Evolutionary conservation across 2,113 vertebrate genomes (phyloP), one percentile per base, ranked within the genome.

Genomic region (Podocnemis expansa): DNA sequence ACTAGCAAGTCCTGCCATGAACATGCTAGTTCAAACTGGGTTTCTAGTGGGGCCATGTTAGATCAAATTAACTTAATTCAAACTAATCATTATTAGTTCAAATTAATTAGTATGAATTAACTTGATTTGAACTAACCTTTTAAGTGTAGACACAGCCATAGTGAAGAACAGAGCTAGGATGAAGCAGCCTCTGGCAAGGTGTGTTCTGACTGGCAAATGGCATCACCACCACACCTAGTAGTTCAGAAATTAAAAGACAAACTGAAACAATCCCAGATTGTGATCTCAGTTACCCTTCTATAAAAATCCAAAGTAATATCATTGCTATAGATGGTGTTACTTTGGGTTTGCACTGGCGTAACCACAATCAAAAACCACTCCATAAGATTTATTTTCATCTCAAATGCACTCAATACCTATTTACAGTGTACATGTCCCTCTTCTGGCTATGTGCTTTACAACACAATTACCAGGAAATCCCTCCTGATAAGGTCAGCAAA

Each of bases 401-500:
- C 56, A 91, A 60, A 63, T 9, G 34, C 10, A 11, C 13, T 41
- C 54, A 70, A 27, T 52, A 95, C 78, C 4, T 67, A 56, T 45
- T 85, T 22, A 51, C 4, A 1, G 2, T 8, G 34, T 34, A 38
- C 79, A 83, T n/a, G 63, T 88, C 16, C 45, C 38, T 85, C 34
- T 56, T 49, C 55, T 87, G 82, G 63, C 12, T 21, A 67, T 12
- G 29, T 14, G 16, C 5, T 11, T 58, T 19, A 41, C 6, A 75
- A 45, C 49, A 73, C 3, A 49, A 56, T 29, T 0, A 0, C 16
- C 80, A 85, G 31, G 41, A 89, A 70, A 2, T 7, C 25, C 27
- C 22, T 76, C 73, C 25, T 63, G 52, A 38, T 82, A 6, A 67
- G 6, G 25, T n/a, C 55, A 84, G 52, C 22, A 80, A 89, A 96